A percentile compares a stretch with the other conserved stretches of the same genome.
Conservation (phyloP, 2,888 invertebrate species). For the Stenoptilia bipunctidactyla region DNA sequence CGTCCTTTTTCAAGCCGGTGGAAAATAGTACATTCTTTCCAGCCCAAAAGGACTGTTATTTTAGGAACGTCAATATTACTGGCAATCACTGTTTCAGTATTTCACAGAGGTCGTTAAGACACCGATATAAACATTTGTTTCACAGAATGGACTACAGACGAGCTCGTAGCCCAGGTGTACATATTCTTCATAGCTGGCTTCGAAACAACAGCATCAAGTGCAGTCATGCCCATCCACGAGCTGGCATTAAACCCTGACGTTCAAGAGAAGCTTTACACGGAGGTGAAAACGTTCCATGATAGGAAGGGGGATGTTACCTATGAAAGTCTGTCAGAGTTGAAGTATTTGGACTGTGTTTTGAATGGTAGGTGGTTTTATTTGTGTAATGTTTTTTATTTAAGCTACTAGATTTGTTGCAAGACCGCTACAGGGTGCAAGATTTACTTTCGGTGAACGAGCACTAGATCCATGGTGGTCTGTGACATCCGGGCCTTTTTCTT, state of each 20-base stretch:
- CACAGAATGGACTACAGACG: slow-evolving; percentile 47
- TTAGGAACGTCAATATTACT: too few relatives aligned
- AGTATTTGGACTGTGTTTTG: slow-evolving; percentile 44
- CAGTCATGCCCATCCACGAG: slow-evolving; percentile 47
- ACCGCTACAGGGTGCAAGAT: too few relatives aligned
- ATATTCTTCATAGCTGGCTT: slow-evolving; percentile 60
- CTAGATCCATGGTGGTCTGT: too few relatives aligned
- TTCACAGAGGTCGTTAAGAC: slow-evolving; percentile 21
- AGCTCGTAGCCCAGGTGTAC: slow-evolving; percentile 51
- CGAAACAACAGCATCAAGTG: slow-evolving; percentile 44
- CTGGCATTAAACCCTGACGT: slow-evolving; percentile 43
- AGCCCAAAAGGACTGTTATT: too few relatives aligned
- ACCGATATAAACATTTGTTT: slow-evolving; percentile 8
- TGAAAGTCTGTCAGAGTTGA: slow-evolving; percentile 33
- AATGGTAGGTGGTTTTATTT: slow-evolving; percentile 29
- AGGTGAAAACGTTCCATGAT: slow-evolving; percentile 29
- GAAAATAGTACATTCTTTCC: too few relatives aligned
- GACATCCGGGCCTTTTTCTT: too few relatives aligned
- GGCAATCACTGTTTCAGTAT: too few relatives aligned
- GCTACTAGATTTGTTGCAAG: too few relatives aligned
- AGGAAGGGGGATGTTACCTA: slow-evolving; percentile 24
- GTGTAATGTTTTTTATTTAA: too few relatives aligned
- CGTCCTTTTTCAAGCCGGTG: too few relatives aligned
- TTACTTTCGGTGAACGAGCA: too few relatives aligned
- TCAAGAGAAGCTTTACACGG: slow-evolving; percentile 49